phyloP scores from a whole-genome alignment of 2,797 vertebrate genomes.

The Leuciscus waleckii region DNA sequence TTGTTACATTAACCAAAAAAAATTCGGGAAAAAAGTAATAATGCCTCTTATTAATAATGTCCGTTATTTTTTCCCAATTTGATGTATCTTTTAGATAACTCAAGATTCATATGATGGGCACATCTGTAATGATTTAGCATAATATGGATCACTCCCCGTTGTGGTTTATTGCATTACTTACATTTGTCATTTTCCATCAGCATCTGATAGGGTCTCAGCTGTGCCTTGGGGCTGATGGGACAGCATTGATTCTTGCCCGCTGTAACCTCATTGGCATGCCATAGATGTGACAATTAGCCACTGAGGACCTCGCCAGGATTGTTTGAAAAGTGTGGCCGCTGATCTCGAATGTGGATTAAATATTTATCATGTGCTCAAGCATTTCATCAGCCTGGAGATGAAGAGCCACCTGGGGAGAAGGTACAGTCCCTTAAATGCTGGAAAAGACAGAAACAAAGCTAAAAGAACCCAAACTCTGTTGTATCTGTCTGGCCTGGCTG shows the following conservation, averaged over 20 bases:
- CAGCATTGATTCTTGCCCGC: slow-evolving; percentile 48
- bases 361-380: slow-evolving; percentile 56
- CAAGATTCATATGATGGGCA: slow-evolving; percentile 8
- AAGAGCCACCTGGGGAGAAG: slow-evolving; percentile 19
- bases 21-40: not conserved
- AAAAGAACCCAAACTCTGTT: not conserved
- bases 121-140: slow-evolving; percentile 45
- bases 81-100: not conserved
- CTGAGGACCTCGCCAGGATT: slow-evolving; percentile 54
- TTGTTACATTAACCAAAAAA: not conserved
- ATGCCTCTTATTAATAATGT: not conserved
- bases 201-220: slow-evolving; percentile 49
- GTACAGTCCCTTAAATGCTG: slow-evolving; percentile 40
- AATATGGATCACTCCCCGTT: slow-evolving; percentile 15
- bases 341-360: slow-evolving; percentile 55
- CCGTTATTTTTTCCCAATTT: not conserved
- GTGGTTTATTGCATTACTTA: slow-evolving; percentile 43
- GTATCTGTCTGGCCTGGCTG: not conserved
- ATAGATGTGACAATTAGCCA: slow-evolving; percentile 58
- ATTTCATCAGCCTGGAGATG: slow-evolving; percentile 45
- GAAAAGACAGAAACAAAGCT: not conserved
- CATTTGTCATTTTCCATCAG: slow-evolving; percentile 50
- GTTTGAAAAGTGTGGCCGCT: slow-evolving; percentile 54
- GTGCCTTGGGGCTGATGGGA: slow-evolving; percentile 39
- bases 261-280: slow-evolving; percentile 58